Conservation (phyloP, 1,140 invertebrate genomes). For the Oppia nitens region DNA sequence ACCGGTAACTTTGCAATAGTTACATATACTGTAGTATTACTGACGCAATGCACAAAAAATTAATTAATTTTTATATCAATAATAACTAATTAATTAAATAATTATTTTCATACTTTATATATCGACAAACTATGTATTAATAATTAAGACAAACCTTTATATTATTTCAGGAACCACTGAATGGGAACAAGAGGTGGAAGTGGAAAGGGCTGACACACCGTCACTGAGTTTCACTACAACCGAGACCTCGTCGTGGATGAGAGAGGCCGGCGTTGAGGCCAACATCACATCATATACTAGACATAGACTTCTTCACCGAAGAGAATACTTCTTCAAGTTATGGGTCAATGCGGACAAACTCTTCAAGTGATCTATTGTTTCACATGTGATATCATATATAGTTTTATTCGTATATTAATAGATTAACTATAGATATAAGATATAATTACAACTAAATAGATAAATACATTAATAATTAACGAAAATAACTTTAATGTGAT, state of each 20-base stretch:
- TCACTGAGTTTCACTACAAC: conserved; percentile 12
- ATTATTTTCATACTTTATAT: too few species aligned
- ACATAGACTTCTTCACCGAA: conserved; percentile 71
- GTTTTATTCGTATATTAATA: neutral
- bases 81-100: too few species aligned
- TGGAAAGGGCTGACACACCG: conserved; percentile 1
- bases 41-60: too few species aligned
- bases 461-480: too few species aligned
- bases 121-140: too few species aligned
- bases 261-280: conserved; percentile 69
- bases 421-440: neutral
- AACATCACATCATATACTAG: conserved; percentile 55
- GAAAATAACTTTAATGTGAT: too few species aligned
- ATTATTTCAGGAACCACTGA: too few species aligned
- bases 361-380: conserved; percentile 2
- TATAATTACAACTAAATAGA: too few species aligned
- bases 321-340: conserved; percentile 64
- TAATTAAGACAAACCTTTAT: too few species aligned
- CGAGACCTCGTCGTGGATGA: conserved; percentile 52
- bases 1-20: too few species aligned
- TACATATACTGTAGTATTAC: too few species aligned
- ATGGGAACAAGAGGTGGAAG: neutral
- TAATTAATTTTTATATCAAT: too few species aligned
- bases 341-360: conserved; percentile 9
- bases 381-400: neutral